Evolutionary conservation across 2,113 vertebrate species (phyloP).

Genomic region (Daubentonia madagascariensis): DNA sequence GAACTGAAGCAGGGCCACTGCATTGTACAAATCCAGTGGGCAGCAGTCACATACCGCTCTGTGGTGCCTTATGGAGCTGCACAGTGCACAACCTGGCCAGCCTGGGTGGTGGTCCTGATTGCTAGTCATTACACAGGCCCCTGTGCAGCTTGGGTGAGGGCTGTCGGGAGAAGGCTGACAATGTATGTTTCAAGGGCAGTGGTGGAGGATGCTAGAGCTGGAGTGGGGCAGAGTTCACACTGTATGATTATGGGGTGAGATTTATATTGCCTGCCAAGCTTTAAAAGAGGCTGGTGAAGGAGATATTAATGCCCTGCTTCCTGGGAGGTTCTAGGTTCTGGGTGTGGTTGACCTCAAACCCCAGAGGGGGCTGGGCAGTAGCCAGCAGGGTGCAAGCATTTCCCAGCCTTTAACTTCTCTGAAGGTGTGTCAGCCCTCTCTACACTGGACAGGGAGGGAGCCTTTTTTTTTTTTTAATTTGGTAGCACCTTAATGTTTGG

Average conservation of each 20-base stretch:
- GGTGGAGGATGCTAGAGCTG: background rate
- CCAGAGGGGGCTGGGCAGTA: background rate
- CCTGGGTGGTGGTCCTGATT: background rate
- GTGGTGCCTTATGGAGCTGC: background rate
- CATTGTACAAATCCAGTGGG: background rate
- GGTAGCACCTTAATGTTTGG: background rate
- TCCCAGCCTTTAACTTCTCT: background rate
- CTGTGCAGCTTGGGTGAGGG: background rate
- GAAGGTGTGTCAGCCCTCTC: background rate
- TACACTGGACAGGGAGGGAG: background rate
- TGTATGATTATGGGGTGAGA: constrained; percentile 7
- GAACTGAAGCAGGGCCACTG: background rate
- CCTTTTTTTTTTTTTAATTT: background rate
- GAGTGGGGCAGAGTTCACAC: constrained; percentile 30
- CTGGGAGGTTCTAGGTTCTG: background rate
- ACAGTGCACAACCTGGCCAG: background rate
- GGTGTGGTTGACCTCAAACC: constrained; percentile 48
- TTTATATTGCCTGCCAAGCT: background rate
- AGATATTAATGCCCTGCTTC: constrained; percentile 2
- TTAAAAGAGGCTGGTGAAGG: background rate
- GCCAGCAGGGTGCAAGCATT: background rate
- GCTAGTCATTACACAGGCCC: background rate
- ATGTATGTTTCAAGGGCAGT: background rate
- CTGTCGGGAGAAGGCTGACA: background rate
- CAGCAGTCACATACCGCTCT: background rate